Evolutionary conservation across 2,888 invertebrate genomes (phyloP).

Genomic region (Amphipyra tragopoginis): DNA sequence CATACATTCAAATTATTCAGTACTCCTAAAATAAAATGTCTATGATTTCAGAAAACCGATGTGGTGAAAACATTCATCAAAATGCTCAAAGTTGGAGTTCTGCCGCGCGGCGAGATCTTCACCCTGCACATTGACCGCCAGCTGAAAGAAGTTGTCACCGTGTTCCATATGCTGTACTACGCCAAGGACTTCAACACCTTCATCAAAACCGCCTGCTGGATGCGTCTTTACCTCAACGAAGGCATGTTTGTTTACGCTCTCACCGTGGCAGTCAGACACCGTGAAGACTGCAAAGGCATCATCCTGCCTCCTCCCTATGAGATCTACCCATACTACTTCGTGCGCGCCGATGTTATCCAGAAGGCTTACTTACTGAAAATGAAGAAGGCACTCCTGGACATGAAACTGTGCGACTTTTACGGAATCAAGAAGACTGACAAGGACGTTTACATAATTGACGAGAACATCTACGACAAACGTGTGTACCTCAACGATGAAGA

Average conservation of each 20-base stretch:
- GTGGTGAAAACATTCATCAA: slow-evolving; percentile 90
- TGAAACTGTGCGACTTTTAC: slow-evolving; percentile 87
- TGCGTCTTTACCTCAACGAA: slow-evolving; percentile 88
- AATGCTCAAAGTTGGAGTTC: slow-evolving; percentile 85
- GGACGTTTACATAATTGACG: slow-evolving; percentile 90
- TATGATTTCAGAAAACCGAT: slow-evolving; percentile 85
- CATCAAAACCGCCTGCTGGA: slow-evolving; percentile 86
- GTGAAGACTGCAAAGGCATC: slow-evolving; percentile 85
- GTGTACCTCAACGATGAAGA: slow-evolving; percentile 88
- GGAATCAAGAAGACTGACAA: slow-evolving; percentile 87
- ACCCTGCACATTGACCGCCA: slow-evolving; percentile 86
- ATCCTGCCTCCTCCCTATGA: slow-evolving; percentile 90
- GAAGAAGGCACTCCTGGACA: slow-evolving; percentile 82
- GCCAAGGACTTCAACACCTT: slow-evolving; percentile 88
- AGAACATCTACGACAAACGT: slow-evolving; percentile 91
- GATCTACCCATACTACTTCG: slow-evolving; percentile 92
- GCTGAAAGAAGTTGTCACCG: slow-evolving; percentile 84
- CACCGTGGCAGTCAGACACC: slow-evolving; percentile 87
- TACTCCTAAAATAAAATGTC: neutral
- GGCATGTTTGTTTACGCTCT: slow-evolving; percentile 90
- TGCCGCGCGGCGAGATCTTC: slow-evolving; percentile 89
- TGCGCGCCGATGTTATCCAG: slow-evolving; percentile 91
- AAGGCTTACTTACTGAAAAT: slow-evolving; percentile 87
- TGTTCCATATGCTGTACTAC: slow-evolving; percentile 89
- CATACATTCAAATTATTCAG: neutral